Percentiles rank a stretch among this genome's conserved stretches.
These are phyloP conservation scores for Cyanoderma ruficeps DNA, from an alignment of 2,113 vertebrate species.

Conservation along the genomic window DNA sequence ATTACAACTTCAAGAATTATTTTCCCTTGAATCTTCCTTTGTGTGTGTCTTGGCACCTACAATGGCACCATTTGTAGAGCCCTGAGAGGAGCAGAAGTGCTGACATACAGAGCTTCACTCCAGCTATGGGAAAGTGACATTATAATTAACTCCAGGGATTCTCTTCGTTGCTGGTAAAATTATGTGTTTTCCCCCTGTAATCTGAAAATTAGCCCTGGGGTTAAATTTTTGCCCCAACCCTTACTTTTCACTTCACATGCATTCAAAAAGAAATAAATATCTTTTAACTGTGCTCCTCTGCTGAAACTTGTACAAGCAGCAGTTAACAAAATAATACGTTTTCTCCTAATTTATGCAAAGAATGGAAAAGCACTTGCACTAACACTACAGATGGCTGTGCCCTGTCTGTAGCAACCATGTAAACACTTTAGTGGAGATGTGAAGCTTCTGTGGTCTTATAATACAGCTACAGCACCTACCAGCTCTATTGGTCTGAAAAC, in stretches of 20 bases:
- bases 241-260: not conserved
- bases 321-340: constrained; percentile 30
- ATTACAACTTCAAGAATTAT: not conserved
- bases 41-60: constrained; percentile 7
- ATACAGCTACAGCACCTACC: not conserved
- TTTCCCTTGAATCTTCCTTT: not conserved
- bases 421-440: not conserved
- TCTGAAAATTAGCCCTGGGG: constrained; percentile 1
- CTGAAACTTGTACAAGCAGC: not conserved
- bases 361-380: not conserved
- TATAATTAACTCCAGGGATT: constrained; percentile 27
- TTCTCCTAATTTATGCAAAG: constrained; percentile 43
- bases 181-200: not conserved
- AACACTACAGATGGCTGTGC: constrained; percentile 22
- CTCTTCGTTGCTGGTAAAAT: not conserved
- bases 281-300: not conserved
- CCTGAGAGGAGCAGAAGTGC: constrained; percentile 22
- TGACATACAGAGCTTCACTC: constrained; percentile 35
- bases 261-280: not conserved
- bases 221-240: not conserved
- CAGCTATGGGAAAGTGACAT: not conserved
- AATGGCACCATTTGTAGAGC: constrained; percentile 9
- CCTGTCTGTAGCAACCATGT: not conserved
- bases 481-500: not conserved
- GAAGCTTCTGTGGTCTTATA: not conserved